Conservation (phyloP, 2,888 invertebrate species). For the Euzophera pinguis region DNA sequence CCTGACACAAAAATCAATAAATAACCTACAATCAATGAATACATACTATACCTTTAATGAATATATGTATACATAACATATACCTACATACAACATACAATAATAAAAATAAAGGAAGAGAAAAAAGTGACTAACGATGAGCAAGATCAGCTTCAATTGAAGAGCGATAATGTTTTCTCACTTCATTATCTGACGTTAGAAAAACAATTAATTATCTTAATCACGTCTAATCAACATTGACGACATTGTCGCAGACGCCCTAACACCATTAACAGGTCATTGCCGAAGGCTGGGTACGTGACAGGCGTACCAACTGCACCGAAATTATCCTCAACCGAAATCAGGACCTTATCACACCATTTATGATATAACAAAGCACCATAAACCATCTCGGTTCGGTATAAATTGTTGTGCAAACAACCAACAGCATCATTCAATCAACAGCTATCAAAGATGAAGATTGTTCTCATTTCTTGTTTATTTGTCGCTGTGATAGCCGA, state of each 20-base stretch:
- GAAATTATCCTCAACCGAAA: slow-evolving; percentile 40
- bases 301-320: slow-evolving; percentile 29
- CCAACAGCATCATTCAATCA: slow-evolving; percentile 39
- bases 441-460: slow-evolving; percentile 54
- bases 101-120: no score
- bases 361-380: slow-evolving; percentile 60
- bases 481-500: slow-evolving; percentile 53
- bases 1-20: background rate
- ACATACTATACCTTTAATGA: no score
- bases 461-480: slow-evolving; percentile 46
- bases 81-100: no score
- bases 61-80: no score
- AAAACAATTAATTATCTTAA: slow-evolving; percentile 21
- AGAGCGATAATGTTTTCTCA: slow-evolving; percentile 14
- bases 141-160: no score
- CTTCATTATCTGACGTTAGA: background rate
- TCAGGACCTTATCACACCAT: slow-evolving; percentile 42
- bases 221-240: slow-evolving; percentile 18
- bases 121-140: no score
- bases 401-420: slow-evolving; percentile 40
- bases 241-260: slow-evolving; percentile 11
- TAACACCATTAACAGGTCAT: slow-evolving; percentile 45
- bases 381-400: slow-evolving; percentile 46
- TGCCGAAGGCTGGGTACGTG: slow-evolving; percentile 53
- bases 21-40: no score